These are phyloP conservation scores for Phalacrocorax pelagicus DNA, from an alignment of 2,113 vertebrate genomes.

Conservation along the genomic window DNA sequence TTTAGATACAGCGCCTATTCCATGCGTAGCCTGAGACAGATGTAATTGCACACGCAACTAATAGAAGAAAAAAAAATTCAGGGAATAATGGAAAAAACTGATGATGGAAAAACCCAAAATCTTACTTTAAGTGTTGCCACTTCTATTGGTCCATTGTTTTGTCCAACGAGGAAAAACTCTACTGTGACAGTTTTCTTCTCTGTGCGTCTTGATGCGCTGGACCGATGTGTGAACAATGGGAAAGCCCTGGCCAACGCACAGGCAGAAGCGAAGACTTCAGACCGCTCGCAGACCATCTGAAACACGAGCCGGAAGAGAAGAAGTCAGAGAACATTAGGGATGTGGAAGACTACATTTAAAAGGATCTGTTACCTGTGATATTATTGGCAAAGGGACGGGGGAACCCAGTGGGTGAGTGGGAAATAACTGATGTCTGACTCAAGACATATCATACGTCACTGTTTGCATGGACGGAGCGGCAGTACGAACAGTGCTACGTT, in stretches of 20 bases:
- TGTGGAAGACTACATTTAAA: not conserved
- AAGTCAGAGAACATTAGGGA: not conserved
- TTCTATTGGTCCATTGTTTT: slow-evolving; percentile 83
- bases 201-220: slow-evolving; percentile 76
- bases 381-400: not conserved
- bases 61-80: not conserved
- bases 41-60: not conserved
- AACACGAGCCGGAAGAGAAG: slow-evolving; percentile 28
- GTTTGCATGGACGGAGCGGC: not conserved
- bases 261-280: slow-evolving; percentile 89
- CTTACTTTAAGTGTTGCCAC: slow-evolving; percentile 84
- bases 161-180: slow-evolving; percentile 89
- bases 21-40: not conserved
- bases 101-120: not conserved
- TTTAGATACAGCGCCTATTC: not conserved
- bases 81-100: not conserved
- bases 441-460: accelerated
- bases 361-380: not conserved
- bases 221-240: slow-evolving; percentile 91
- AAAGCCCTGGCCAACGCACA: slow-evolving; percentile 93
- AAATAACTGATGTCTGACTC: not conserved
- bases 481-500: accelerated
- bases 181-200: slow-evolving; percentile 89
- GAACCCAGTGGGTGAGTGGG: not conserved
- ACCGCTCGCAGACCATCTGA: slow-evolving; percentile 92